These are phyloP conservation scores for Oryzias woworae DNA, from an alignment of 2,113 vertebrate genomes.

Conservation along the genomic window DNA sequence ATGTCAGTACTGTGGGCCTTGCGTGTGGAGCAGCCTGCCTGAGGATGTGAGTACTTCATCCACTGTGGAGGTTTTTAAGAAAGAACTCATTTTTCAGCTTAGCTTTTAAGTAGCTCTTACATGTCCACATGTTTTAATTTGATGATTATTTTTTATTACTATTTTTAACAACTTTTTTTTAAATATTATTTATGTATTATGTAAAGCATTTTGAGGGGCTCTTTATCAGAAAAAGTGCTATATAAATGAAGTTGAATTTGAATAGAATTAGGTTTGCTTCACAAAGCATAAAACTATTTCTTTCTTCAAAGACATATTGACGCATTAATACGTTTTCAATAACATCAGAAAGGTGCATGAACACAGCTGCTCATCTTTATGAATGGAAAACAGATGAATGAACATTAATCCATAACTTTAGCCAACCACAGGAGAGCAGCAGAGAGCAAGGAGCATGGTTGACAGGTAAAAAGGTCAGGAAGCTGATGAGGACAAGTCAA, in stretches of 20 bases:
- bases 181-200: conserved; percentile 1
- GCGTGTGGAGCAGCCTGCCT: no score
- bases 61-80: no score
- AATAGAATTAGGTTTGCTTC: not conserved
- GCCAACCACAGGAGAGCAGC: conserved; percentile 61
- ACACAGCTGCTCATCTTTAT: conserved; percentile 1
- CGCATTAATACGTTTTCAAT: conserved; percentile 29
- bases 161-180: not conserved
- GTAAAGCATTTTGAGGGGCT: not conserved
- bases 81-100: no score
- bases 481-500: conserved; percentile 2
- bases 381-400: conserved; percentile 6
- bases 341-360: not conserved
- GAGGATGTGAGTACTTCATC: no score
- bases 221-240: no score
- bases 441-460: conserved; percentile 20
- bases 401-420: not conserved
- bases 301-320: conserved; percentile 18
- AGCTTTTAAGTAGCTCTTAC: no score
- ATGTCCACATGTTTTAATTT: no score
- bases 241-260: no score
- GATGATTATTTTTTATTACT: not conserved
- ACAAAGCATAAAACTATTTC: conserved; percentile 14
- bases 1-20: no score
- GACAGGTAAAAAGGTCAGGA: conserved; percentile 26